Base-by-base conservation (phyloP, 2,888 invertebrate genomes). In the Leptarthrus brevirostris region DNA sequence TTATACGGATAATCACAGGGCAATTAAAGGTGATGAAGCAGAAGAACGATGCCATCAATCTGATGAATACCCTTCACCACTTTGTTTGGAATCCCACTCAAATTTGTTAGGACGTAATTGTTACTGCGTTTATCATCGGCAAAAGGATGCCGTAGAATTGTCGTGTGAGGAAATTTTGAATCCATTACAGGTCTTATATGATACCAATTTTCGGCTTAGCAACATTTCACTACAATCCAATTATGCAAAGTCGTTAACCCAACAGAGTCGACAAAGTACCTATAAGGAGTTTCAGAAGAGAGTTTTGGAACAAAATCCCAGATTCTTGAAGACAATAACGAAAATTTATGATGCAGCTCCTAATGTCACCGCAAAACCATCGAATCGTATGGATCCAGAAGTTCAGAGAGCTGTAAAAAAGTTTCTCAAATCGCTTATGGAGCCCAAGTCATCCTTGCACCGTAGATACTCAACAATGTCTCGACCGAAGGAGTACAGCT, bases 281-380 rank as follows among this genome's bases (percentile, higher is more conserved):
- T 14, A 47, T 8, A 22, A 24, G 12, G 6, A 49, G 10, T 30
- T 30, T 3, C 30, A 49, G n/a, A 66, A 22, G 10, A 24, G 12
- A 24, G 49, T 49, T 10, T 24, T 69, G 12, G 26, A 69, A 20
- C 4, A 26, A 6, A 52, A 69, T 49, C 69, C 52, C 16, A 69
- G n/a, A 18, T 52, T 69, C 20, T 24, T 26, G 30, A 69, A 47
- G 16, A 69, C 49, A 6, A 16, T 69, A 16, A 30, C 26, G 8
- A 69, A 49, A 69, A 69, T 69, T 49, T 69, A 49, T 26, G 49
- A 69, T 69, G 30, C 49, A 49, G 49, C 61, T 14, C n/a, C 49
- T 12, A 49, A 16, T 26, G 30, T 52, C 4, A 69, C 30, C 47
- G 18, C 69, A 69, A 49, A 16, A 16, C 30, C 69, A 52, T 69